Evolutionary conservation across 2,797 vertebrate species (phyloP).

Genomic region (Enteromius viviparus): DNA sequence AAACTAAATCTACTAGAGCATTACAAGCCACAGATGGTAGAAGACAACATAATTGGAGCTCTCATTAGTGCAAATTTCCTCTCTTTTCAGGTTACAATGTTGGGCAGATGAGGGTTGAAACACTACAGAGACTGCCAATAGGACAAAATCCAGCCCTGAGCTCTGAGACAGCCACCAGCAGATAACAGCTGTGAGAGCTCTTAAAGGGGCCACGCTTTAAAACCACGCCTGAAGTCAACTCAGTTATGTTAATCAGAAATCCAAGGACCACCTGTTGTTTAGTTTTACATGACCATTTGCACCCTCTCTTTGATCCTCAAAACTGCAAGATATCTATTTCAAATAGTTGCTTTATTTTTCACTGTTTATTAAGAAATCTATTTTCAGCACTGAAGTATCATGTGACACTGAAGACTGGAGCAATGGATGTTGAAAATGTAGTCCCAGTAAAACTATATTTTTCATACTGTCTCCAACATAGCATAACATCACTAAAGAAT

Average conservation of each 20-base stretch:
- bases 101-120: slow-evolving; percentile 12
- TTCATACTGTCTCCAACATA: not conserved
- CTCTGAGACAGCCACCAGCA: not conserved
- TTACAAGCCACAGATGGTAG: not conserved
- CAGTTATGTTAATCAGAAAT: not conserved
- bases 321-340: not conserved
- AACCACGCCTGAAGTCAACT: not conserved
- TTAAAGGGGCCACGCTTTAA: slow-evolving; percentile 11
- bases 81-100: not conserved
- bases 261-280: not conserved
- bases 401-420: not conserved
- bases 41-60: not conserved
- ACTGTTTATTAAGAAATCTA: not conserved
- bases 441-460: not conserved
- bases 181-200: slow-evolving; percentile 3
- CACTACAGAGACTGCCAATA: not conserved
- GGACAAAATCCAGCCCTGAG: not conserved
- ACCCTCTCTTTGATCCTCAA: not conserved
- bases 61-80: not conserved
- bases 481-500: not conserved
- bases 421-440: not conserved
- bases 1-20: not conserved
- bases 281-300: not conserved
- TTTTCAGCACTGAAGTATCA: not conserved
- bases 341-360: not conserved